Conservation (phyloP, 2,113 vertebrate species). For the Gavialis gangeticus region DNA sequence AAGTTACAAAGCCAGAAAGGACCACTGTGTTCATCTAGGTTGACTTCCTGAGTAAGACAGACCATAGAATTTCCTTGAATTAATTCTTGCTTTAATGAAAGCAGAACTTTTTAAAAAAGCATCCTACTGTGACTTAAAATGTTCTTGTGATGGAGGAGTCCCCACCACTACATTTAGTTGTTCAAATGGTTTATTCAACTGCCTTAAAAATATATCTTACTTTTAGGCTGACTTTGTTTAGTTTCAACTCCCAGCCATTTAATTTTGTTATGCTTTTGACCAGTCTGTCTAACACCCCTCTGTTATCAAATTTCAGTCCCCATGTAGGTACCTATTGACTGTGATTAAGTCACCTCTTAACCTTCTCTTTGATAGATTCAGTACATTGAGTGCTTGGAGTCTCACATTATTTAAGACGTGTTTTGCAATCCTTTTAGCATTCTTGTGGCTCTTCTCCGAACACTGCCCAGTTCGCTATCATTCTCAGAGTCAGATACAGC, state of each 20-base stretch:
- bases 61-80: background rate
- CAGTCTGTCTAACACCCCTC: background rate
- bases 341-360: background rate
- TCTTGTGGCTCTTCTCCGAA: background rate
- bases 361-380: background rate
- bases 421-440: background rate
- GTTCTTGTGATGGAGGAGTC: background rate
- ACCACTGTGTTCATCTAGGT: background rate
- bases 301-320: background rate
- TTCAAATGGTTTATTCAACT: background rate
- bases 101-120: background rate
- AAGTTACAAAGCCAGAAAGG: background rate
- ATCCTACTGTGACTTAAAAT: background rate
- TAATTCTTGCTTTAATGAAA: background rate
- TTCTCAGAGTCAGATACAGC: background rate
- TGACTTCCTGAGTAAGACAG: background rate
- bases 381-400: background rate
- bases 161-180: background rate
- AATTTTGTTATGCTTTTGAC: background rate
- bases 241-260: background rate
- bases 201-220: background rate
- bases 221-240: slow-evolving; percentile 11
- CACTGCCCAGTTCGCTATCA: background rate
- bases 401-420: background rate
- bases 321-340: background rate